phyloP scores from a whole-genome alignment of 2,888 invertebrate species.

The Drosophila silvestris region DNA sequence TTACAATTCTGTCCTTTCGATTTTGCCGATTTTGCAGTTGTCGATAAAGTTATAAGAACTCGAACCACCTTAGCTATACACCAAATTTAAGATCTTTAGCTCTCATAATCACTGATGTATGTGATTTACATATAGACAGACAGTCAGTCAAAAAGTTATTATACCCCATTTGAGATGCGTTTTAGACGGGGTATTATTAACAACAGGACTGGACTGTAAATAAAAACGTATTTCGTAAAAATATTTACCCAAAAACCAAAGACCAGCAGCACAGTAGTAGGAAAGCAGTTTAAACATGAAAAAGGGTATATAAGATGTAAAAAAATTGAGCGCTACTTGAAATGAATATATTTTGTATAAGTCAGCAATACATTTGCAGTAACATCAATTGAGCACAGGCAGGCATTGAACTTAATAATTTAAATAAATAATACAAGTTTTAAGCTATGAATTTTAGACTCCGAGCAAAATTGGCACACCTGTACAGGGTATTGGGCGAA shows the following conservation, averaged over 20 bases:
- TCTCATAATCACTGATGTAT: background rate
- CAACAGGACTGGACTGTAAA: constrained; percentile 50
- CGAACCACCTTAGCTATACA: background rate
- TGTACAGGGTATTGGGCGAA: constrained; percentile 42
- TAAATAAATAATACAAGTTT: background rate
- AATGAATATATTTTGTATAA: constrained; percentile 13
- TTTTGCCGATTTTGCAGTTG: no score
- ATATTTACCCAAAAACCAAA: constrained; percentile 63
- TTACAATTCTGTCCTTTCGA: background rate
- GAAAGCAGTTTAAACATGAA: constrained; percentile 1
- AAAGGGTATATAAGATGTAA: constrained; percentile 8
- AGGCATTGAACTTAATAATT: background rate
- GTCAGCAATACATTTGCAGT: constrained; percentile 24
- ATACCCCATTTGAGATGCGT: background rate
- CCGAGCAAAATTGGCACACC: constrained; percentile 22
- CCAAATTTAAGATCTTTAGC: fast-evolving
- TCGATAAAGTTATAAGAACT: background rate
- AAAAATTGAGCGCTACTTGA: constrained; percentile 19
- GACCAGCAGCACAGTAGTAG: constrained; percentile 8
- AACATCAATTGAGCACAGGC: background rate
- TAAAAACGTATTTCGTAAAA: constrained; percentile 73
- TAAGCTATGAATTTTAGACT: background rate
- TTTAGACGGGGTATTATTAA: background rate
- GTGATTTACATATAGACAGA: background rate
- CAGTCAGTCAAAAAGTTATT: background rate